Evolutionary conservation across 2,797 vertebrate species (phyloP), one percentile per base, ranked within the genome.

Genomic region (Xiphophorus birchmanni): DNA sequence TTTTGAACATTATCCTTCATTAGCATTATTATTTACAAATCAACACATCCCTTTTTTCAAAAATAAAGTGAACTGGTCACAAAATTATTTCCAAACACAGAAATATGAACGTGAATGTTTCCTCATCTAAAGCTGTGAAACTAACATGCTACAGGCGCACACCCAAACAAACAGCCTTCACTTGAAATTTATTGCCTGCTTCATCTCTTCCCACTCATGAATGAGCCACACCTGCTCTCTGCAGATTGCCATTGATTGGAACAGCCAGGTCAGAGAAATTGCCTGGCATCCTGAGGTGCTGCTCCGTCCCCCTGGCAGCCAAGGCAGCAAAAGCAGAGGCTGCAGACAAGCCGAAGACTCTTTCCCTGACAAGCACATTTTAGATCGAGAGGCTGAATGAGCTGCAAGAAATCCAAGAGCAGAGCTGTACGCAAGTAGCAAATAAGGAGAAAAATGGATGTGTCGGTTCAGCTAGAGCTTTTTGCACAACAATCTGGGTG

Each of bases 231-330:
- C 81, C 83, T 84, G 87, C 42, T 74, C 75, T 65, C 75, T 37
- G 44, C 71, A 80, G 82, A 77, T 76, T 77, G 79, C 48, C 83
- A 83, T 52, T 86, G 54, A 88, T 92, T 89, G 87, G 77, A 82
- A 21, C 71, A 76, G 77, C 81, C 86, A 81, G 86, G 76, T 88
- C 77, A 80, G 76, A 85, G 77, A 86, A 85, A 89, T 88, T 76
- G 76, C 82, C 81, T 76, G 81, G 77, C 77, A 80, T 82, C 79
- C 52, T 47, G 76, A 81, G 76, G 76, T 73, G 63, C 82, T 73
- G 80, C 88, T 78, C 52, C 6, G 69, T 82, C 77, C 37, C 32
- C 69, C 77, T 45, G 76, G 78, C 80, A 65, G 76, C 84, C 48
- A 81, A 83, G 72, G 58, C 75, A 40, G 74, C 78, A 48, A 65